Conservation (phyloP, 2,113 vertebrate species). For the Anarrhichthys ocellatus region DNA sequence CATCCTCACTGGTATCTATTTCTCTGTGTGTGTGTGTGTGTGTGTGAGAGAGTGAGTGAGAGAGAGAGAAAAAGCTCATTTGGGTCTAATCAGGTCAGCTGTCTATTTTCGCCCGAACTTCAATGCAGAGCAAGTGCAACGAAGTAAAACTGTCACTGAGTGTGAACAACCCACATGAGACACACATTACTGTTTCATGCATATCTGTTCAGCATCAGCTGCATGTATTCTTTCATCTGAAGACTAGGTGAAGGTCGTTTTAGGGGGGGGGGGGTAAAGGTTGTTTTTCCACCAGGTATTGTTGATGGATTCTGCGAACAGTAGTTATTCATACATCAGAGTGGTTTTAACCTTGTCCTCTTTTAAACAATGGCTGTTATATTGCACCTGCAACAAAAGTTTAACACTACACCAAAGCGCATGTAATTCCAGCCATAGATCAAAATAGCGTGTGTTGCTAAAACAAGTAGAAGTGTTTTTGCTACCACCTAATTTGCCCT, state of each 20-base stretch:
- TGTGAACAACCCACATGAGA: constrained; percentile 4
- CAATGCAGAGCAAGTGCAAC: neutral
- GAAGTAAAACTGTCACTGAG: neutral
- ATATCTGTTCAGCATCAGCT: neutral
- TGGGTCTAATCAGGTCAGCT: constrained; percentile 62
- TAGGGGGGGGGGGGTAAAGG: neutral
- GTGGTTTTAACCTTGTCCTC: neutral
- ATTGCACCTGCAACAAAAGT: neutral
- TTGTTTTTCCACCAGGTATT: neutral
- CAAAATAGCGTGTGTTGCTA: neutral
- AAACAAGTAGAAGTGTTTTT: neutral
- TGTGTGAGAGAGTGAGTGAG: too few species aligned
- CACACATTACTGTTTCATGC: neutral
- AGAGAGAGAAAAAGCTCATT: constrained; percentile 29
- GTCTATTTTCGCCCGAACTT: constrained; percentile 50
- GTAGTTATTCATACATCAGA: neutral
- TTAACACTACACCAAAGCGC: neutral
- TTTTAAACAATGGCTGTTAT: neutral
- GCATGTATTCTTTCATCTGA: neutral
- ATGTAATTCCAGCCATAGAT: neutral
- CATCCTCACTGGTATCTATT: neutral
- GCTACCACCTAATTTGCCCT: too few species aligned
- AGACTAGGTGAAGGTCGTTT: neutral
- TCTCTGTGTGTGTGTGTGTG: neutral
- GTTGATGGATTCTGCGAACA: neutral